Conservation (phyloP, 2,888 invertebrate genomes). For the Trachelus iudaicus region DNA sequence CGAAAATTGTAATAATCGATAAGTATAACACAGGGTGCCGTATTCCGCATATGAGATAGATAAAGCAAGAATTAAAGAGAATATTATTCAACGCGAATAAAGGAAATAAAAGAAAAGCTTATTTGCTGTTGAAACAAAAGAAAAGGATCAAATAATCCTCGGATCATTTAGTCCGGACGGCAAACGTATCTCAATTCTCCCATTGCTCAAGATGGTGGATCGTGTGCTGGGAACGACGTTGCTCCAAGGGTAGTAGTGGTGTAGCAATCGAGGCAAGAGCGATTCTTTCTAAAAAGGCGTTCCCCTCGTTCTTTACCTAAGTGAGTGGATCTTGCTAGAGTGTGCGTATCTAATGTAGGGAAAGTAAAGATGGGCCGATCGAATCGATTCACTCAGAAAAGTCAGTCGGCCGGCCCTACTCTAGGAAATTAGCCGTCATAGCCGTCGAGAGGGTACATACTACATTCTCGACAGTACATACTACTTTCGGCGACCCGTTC, state of each 20-base stretch:
- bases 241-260: neutral
- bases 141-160: neutral
- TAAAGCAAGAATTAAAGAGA: neutral
- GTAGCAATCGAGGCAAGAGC: neutral
- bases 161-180: neutral
- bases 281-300: conserved; percentile 1
- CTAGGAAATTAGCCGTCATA: conserved; percentile 41
- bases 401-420: conserved; percentile 20
- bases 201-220: neutral
- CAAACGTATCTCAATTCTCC: neutral
- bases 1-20: too few species aligned
- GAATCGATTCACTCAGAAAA: conserved; percentile 19
- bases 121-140: neutral
- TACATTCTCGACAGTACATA: conserved; percentile 7
- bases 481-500: conserved; percentile 6
- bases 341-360: conserved; percentile 5
- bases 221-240: neutral
- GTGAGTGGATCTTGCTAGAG: neutral
- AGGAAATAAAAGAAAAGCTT: neutral
- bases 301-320: neutral
- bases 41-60: too few species aligned
- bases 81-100: neutral
- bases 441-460: conserved; percentile 29
- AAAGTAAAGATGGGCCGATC: conserved; percentile 13
- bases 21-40: too few species aligned